Conservation (phyloP, 1,140 invertebrate species). For the Colletes gigas region DNA sequence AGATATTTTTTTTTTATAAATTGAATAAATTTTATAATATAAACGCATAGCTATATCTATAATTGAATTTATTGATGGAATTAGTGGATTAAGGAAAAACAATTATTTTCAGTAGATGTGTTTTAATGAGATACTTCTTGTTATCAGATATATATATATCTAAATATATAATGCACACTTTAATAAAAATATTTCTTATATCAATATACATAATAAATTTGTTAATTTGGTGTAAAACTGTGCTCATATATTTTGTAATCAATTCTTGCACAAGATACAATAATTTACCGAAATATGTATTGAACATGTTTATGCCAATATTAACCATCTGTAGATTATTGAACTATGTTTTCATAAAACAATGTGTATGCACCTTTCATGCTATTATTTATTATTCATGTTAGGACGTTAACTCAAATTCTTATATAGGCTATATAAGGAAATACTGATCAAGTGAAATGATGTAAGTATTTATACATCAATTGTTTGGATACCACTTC, state of each 20-base stretch:
- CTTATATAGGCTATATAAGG: background rate
- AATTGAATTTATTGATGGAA: conserved; percentile 21
- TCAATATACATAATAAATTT: background rate
- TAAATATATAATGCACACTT: background rate
- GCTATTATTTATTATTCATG: background rate
- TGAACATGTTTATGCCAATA: background rate
- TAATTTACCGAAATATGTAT: background rate
- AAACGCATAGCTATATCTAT: background rate
- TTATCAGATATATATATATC: background rate
- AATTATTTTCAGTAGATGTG: background rate
- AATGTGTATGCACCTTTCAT: background rate
- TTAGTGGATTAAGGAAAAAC: conserved; percentile 24
- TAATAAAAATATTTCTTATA: background rate
- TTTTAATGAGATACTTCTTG: background rate
- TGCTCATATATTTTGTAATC: background rate
- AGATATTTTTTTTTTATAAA: background rate
- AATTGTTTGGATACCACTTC: background rate
- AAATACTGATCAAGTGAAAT: conserved; percentile 10
- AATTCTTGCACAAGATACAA: background rate
- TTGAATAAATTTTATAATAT: background rate
- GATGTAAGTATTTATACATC: background rate
- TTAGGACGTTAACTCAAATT: background rate
- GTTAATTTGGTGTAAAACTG: conserved; percentile 21
- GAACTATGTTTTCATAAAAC: background rate
- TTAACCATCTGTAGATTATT: background rate